Conservation (phyloP, 2,797 vertebrate genomes). For the Rhincodon typus region DNA sequence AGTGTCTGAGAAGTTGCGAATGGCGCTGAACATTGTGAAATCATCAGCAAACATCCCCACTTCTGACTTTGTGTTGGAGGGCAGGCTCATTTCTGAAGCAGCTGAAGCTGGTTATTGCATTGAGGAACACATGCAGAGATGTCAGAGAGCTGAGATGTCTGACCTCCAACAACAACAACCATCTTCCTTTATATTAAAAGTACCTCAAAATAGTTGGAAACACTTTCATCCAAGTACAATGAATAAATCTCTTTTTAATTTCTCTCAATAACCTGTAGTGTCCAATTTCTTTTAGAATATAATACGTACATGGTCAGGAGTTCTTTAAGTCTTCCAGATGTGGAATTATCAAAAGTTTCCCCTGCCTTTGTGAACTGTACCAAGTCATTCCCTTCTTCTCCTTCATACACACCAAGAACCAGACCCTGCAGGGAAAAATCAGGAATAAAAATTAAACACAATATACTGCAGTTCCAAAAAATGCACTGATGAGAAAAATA, state of each 20-base stretch:
- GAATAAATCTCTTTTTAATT: not conserved
- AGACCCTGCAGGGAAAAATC: constrained; percentile 64
- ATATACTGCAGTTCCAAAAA: not conserved
- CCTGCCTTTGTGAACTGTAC: constrained; percentile 70
- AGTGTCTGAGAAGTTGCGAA: too few species aligned
- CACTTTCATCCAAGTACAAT: not conserved
- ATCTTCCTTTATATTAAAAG: not conserved
- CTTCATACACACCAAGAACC: constrained; percentile 78
- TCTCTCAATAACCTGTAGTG: not conserved
- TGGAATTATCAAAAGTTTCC: constrained; percentile 64
- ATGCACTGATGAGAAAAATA: not conserved
- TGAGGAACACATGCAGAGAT: too few species aligned
- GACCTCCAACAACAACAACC: too few species aligned
- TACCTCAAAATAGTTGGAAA: not conserved
- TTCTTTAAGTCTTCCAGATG: constrained; percentile 80
- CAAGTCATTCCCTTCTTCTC: constrained; percentile 56
- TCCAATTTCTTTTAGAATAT: not conserved
- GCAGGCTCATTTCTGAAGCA: too few species aligned
- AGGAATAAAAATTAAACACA: not conserved
- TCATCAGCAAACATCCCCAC: too few species aligned
- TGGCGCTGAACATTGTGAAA: too few species aligned
- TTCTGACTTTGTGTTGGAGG: too few species aligned
- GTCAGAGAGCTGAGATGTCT: too few species aligned
- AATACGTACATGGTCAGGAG: constrained; percentile 71
- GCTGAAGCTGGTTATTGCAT: too few species aligned